A percentile compares a stretch with the other conserved stretches of the same genome.
Evolutionary conservation across 2,888 invertebrate species (phyloP).

Genomic region (Tipula confusa): DNA sequence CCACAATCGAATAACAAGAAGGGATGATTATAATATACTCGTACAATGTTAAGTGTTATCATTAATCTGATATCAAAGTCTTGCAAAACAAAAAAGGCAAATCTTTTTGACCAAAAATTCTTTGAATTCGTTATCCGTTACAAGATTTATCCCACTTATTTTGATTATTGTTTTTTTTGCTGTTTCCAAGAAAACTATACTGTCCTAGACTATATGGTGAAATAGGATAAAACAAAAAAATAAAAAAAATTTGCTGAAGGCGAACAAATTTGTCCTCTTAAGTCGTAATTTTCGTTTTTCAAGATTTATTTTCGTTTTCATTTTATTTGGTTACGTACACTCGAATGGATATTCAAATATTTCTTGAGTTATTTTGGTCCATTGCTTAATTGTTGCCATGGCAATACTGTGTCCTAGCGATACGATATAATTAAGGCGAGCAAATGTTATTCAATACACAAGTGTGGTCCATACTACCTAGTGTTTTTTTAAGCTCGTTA

Average conservation of each 20-base stretch:
- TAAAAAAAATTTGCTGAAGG: neutral
- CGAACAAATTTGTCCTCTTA: neutral
- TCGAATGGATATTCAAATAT: neutral
- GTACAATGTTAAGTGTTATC: neutral
- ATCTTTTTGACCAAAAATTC: neutral
- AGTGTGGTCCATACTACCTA: no score
- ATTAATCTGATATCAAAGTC: neutral
- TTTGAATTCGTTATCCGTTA: neutral
- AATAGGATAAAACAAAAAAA: neutral
- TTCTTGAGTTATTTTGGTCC: neutral
- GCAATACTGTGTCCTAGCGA: neutral
- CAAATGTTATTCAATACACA: neutral
- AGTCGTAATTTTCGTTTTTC: neutral
- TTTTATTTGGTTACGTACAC: neutral
- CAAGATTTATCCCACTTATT: neutral
- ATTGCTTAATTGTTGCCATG: neutral
- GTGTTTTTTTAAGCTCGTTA: no score
- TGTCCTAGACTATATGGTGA: neutral
- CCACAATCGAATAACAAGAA: neutral
- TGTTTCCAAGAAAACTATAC: neutral
- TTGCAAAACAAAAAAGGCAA: neutral
- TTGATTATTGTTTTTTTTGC: neutral
- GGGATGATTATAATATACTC: neutral
- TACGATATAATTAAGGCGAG: neutral
- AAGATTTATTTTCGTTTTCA: neutral